phyloP scores from a whole-genome alignment of 2,888 invertebrate genomes.

The Aelia acuminata region DNA sequence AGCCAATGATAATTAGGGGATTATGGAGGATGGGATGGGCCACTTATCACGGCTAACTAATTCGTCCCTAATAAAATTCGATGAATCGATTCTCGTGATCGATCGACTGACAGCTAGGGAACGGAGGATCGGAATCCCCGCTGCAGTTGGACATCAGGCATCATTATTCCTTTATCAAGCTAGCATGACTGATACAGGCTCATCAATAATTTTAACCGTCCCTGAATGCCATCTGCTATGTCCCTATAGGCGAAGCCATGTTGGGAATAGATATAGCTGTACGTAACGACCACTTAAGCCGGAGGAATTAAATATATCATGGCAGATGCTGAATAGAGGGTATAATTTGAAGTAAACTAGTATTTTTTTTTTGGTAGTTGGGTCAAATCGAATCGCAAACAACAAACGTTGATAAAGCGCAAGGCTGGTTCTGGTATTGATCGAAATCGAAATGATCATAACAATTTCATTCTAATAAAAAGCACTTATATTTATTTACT shows the following conservation, averaged over 20 bases:
- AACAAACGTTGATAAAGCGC: too few relatives aligned
- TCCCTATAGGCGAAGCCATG: background rate
- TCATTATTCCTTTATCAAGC: conserved; percentile 8
- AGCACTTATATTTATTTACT: too few relatives aligned
- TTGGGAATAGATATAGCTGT: background rate
- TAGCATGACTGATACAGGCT: background rate
- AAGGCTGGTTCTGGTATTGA: too few relatives aligned
- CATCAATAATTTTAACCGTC: conserved; percentile 23
- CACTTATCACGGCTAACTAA: conserved; percentile 24
- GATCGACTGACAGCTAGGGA: too few relatives aligned
- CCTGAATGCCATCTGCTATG: conserved; percentile 17
- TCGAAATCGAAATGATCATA: too few relatives aligned
- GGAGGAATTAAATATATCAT: background rate
- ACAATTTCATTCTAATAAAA: too few relatives aligned
- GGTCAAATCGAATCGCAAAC: too few relatives aligned
- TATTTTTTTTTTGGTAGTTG: too few relatives aligned
- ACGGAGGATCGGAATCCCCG: background rate
- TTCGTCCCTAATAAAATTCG: conserved; percentile 29
- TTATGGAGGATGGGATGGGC: background rate
- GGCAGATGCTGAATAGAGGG: background rate
- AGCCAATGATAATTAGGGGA: conserved; percentile 9
- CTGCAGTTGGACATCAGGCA: background rate
- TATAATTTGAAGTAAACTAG: background rate
- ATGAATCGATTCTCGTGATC: conserved; percentile 2
- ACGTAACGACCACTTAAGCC: background rate